Evolutionary conservation across 2,888 invertebrate genomes (phyloP), one percentile per base, ranked within the genome.

Genomic region (Athetis lepigone): DNA sequence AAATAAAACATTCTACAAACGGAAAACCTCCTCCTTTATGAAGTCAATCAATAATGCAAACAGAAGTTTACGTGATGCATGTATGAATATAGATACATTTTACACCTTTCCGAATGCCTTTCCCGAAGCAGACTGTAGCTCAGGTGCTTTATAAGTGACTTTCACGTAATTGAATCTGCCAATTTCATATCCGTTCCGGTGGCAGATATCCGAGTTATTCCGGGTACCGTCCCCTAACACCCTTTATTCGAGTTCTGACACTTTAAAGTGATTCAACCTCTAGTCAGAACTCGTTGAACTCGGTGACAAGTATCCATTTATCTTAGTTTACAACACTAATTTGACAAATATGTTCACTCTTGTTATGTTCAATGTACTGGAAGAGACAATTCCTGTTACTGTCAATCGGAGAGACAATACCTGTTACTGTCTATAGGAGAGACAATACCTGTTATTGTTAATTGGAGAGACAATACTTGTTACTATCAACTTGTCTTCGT

Each of bases 101-200:
- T 1, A 59, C 13, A 50, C 9, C 27, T 36, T 45, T 33, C 19
- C 19, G 23, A 25, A 46, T 16, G 27, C 36, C 29, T 5, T 23
- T 60, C 18, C 23, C 13, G 45, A 37, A 69, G 67, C 11, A 29
- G 54, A 52, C n/a, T n/a, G n/a, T n/a, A 62, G 27, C 79, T 75
- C 85, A 85, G 85, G 84, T 84, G 85, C 63, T 75, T 62, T 57
- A 52, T 57, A 64, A 55, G 67, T 58, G 69, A 77, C 75, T 77
- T 66, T 70, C 71, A 23, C 66, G 77, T 90, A 89, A 91, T 91
- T 90, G 90, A 90, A 91, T 88, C 88, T 89, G 91, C 79, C 89
- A 88, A 83, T 76, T 84, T 86, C 85, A 84, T 85, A 73, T 84
- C 81, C 80, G 61, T 66, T 55, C 49, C 59, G 40, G 68, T 75